Evolutionary conservation across 30 jellyfish, hydroid and myxozoan genomes (phyloP), one percentile per base, ranked within the genome.

Genomic region (Mastigias papua): DNA sequence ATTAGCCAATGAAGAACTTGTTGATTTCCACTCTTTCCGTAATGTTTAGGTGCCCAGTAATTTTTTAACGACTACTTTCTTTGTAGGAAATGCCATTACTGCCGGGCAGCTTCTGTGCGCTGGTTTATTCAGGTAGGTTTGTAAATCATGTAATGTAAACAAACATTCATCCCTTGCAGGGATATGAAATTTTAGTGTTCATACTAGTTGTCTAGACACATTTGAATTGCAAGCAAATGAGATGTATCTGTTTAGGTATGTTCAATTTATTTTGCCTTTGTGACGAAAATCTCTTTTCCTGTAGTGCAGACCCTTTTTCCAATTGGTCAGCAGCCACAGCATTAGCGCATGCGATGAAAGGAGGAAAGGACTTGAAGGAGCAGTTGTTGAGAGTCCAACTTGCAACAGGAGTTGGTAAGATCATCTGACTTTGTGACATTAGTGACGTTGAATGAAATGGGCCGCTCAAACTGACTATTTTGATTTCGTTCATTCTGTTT

Each of bases 251-350:
- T n/a, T n/a, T n/a, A n/a, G n/a, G n/a, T n/a, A n/a, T n/a, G n/a
- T n/a, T n/a, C n/a, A n/a, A n/a, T n/a, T n/a, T n/a, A 37, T 11
- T 37, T 37, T 37, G 54, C 6, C 54, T 3, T 37, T 37, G 6
- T 37, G 11, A 37, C 11, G 10, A 37, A 37, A 37, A 37, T 37
- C 54, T 37, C 54, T 63, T 78, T 54, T 33, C 8, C 60, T 61
- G 21, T 70, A 94, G 99, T 42, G 61, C 91, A 22, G 99, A 94
- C 65, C 78, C 97, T 0, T 94, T 94, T 67, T 78, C 99, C 34
- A 94, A 94, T 78, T 94, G 99, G 99, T 89, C 97, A 46, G 97
- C 99, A 31, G 91, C 99, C 0, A 94, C 95, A n/a, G 97, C 99
- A 0, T 81, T 94, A 51, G 97, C 99, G 33, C 97, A 94, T 80